Evolutionary conservation across 2,888 invertebrate genomes (phyloP), one percentile per base, ranked within the genome.

Genomic region (Apamea monoglypha): DNA sequence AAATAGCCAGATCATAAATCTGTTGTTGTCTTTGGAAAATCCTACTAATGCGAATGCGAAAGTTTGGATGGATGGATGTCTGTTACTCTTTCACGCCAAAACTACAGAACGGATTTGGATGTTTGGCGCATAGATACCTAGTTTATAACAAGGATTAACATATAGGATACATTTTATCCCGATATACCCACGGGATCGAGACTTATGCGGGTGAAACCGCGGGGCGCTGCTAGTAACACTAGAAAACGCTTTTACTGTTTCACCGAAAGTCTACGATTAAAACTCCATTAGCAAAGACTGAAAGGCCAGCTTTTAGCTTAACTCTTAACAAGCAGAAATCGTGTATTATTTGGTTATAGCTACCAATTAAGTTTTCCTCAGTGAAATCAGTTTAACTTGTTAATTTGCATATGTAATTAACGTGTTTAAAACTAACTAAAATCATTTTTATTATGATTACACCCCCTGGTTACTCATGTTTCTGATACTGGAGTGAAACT

Each of bases 401-500:
- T 56, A 56, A 36, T 14, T 70, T 63, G 2, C 12, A 21, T 32
- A 29, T 25, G 32, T 1, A 70, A 56, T 56, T 6, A 47, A 47
- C 8, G 4, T 12, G 8, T 29, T 44, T 14, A 44, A 18, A 53
- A 44, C n/a, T 44, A 10, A 64, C 18, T 47, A 7, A 67, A 56
- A 36, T 40, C 21, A 14, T 53, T 7, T 76, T 74, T 32, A 74
- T 74, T 40, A 36, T 64, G 53, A 77, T 74, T 53, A 74, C 5
- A 63, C 63, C 40, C 36, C 36, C 36, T 61, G 7, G 3, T 18
- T n/a, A 8, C 0, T 59, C 8, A n/a, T 32, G 4, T 25, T 44
- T 18, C 36, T 21, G 10, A 18, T 1, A n/a, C 18, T 40, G 16
- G 12, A 64, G 56, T 16, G 64, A 66, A 77, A 56, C 75, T 74